Conservation (phyloP, 2,797 vertebrate species). For the Microhierax caerulescens region DNA sequence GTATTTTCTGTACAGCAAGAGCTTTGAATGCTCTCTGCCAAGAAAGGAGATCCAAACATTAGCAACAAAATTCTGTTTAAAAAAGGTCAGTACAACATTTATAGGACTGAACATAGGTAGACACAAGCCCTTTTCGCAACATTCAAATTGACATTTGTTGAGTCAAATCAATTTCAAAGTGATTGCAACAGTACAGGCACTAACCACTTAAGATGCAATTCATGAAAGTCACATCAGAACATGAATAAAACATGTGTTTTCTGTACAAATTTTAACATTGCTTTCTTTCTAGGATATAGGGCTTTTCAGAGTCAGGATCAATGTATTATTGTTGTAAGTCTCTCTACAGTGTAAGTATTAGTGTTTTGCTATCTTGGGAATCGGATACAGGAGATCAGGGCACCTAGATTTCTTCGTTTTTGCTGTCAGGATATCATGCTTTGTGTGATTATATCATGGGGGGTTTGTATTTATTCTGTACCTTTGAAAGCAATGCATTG, state of each 20-base stretch:
- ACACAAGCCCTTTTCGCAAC: background rate
- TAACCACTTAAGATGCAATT: background rate
- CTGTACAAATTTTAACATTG: background rate
- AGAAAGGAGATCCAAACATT: background rate
- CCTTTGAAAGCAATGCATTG: background rate
- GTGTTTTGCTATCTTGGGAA: background rate
- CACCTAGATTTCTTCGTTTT: background rate
- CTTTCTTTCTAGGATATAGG: background rate
- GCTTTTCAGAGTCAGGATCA: background rate
- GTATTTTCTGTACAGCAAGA: background rate
- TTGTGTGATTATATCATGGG: too few species aligned
- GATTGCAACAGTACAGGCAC: background rate
- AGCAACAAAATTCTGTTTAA: background rate
- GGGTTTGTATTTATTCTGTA: background rate
- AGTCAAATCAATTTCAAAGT: background rate
- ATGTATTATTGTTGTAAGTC: too few species aligned
- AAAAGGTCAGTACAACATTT: background rate
- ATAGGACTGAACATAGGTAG: background rate
- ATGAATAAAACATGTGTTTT: background rate
- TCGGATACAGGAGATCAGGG: background rate
- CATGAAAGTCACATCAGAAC: background rate
- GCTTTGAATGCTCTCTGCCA: background rate
- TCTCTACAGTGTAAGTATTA: too few species aligned
- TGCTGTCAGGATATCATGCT: background rate
- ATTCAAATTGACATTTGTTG: background rate